phyloP scores from a whole-genome alignment of 1,140 invertebrate genomes.

The Leptinotarsa defecta region DNA sequence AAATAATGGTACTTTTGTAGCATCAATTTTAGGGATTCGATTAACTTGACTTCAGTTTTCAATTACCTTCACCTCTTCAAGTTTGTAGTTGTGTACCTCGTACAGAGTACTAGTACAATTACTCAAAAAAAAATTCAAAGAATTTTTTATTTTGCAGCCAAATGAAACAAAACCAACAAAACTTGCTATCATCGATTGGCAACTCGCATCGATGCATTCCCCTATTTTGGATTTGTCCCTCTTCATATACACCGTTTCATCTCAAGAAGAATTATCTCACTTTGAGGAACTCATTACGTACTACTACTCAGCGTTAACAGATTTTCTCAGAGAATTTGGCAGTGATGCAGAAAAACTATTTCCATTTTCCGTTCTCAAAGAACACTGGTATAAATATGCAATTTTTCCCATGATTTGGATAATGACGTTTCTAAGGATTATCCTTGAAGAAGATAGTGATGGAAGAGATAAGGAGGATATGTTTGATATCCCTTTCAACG shows the following conservation, averaged over 20 bases:
- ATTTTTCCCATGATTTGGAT: slow-evolving; percentile 52
- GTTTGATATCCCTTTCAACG: slow-evolving; percentile 7
- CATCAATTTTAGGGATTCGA: too few relatives aligned
- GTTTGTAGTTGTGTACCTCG: too few relatives aligned
- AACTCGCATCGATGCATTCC: slow-evolving; percentile 61
- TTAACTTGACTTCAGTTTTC: too few relatives aligned
- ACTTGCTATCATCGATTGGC: slow-evolving; percentile 61
- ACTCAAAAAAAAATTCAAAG: not conserved
- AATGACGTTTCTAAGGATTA: slow-evolving; percentile 49
- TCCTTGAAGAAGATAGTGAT: slow-evolving; percentile 25
- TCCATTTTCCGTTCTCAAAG: slow-evolving; percentile 55
- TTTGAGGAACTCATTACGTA: slow-evolving; percentile 58
- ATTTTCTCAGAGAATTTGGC: slow-evolving; percentile 54
- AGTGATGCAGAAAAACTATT: slow-evolving; percentile 57
- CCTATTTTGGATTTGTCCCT: slow-evolving; percentile 64
- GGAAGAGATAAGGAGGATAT: slow-evolving; percentile 11
- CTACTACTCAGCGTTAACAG: slow-evolving; percentile 60
- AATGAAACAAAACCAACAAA: slow-evolving; percentile 27
- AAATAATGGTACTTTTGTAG: too few relatives aligned
- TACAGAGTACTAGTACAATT: not conserved
- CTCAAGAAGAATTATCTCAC: slow-evolving; percentile 56
- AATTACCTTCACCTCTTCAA: too few relatives aligned
- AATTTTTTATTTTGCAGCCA: slow-evolving; percentile 16
- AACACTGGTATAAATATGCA: slow-evolving; percentile 52
- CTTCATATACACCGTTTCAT: slow-evolving; percentile 62